phyloP scores from a whole-genome alignment of 1,140 invertebrate genomes.

The Psilanteris sp. region DNA sequence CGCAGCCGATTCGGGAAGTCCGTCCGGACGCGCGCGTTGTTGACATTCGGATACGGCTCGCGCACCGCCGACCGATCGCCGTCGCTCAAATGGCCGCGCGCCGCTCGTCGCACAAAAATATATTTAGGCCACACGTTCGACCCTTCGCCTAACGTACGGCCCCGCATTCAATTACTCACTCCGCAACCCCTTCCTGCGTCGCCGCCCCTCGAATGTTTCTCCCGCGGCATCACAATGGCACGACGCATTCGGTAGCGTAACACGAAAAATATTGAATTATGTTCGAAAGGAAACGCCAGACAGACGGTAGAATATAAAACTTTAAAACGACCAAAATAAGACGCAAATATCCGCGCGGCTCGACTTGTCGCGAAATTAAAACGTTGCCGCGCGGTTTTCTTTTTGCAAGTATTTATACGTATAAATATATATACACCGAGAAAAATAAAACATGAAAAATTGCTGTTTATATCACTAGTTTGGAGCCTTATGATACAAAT shows the following conservation, averaged over 20 bases:
- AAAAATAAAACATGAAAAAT: no score
- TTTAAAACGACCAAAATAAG: not conserved
- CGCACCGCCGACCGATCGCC: not conserved
- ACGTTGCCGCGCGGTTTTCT: no score
- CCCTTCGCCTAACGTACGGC: conserved; percentile 34
- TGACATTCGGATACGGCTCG: no score
- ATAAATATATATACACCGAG: no score
- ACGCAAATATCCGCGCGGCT: no score
- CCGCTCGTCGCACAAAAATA: conserved; percentile 36
- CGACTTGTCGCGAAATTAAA: no score
- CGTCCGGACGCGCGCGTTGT: no score
- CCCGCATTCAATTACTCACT: conserved; percentile 43
- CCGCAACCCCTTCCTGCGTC: conserved; percentile 42
- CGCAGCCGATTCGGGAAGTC: not conserved
- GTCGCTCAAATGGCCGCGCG: conserved; percentile 35
- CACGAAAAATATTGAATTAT: conserved; percentile 9
- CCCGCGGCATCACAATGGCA: conserved; percentile 15
- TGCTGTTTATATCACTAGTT: no score
- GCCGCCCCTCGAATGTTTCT: conserved; percentile 33
- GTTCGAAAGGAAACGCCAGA: not conserved
- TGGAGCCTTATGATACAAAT: no score
- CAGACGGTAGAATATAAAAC: not conserved
- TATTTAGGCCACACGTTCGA: conserved; percentile 49
- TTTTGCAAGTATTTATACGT: no score
- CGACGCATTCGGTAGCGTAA: conserved; percentile 3